Base-by-base conservation (phyloP, 2,113 vertebrate genomes). In the Ageneiosus marmoratus region DNA sequence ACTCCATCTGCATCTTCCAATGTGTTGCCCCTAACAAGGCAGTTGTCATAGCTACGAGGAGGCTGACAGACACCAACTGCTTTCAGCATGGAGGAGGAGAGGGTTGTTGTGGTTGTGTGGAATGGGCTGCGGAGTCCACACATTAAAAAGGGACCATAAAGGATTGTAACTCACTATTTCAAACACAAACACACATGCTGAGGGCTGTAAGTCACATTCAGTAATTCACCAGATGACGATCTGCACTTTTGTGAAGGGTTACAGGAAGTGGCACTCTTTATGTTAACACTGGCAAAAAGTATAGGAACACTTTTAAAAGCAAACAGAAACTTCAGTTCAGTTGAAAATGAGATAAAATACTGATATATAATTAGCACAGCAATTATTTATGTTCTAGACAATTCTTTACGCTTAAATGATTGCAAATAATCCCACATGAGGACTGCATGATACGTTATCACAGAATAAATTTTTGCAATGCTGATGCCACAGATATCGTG, bases 11-110 rank as follows among this genome's bases (percentile, higher is more conserved):
- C 58, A 72, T 58, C 51, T 65, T 76, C 83, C 55, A 76, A 77
- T 41, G 80, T 83, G 24, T 29, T 55, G 56, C 63, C 81, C 80
- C 60, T 60, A 55, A 63, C 51, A 65, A 88, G 82, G 75, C 46
- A 55, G 91, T 89, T 90, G 32, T 84, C 85, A 89, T 90, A 75
- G 82, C 60, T 76, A 84, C 84, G 7, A 69, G 29, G 67, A 84
- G 60, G 53, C 69, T 37, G 51, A 32, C 37, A 76, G 83, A 82
- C 87, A 87, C 87, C 87, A 84, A 84, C 84, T 85, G 84, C 86
- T 83, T 82, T 87, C 86, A 87, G 69, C 20, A 67, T 84, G 84
- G 87, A 82, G 75, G 67, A 62, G 62, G 41, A 5, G 6, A 46
- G 81, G 77, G 34, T 70, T 73, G 27, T n/a, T 12, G 34, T 8